phyloP scores from a whole-genome alignment of 2,113 vertebrate genomes.

The Montifringilla adamsi region DNA sequence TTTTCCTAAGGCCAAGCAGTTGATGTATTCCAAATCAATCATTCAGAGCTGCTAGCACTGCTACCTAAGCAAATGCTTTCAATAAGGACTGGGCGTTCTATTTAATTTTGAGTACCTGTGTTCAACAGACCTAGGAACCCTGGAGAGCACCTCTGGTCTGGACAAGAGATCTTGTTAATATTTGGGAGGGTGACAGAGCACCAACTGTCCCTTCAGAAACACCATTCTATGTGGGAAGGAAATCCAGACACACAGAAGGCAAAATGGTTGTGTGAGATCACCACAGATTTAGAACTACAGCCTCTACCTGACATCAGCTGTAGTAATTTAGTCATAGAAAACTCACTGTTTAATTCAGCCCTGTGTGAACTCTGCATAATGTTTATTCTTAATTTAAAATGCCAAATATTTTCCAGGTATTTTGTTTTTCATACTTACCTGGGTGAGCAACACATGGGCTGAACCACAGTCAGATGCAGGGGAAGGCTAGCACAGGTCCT shows the following conservation, averaged over 20 bases:
- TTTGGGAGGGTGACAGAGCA: not conserved
- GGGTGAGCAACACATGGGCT: not conserved
- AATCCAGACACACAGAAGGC: not conserved
- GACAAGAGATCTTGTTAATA: not conserved
- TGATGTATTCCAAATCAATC: not conserved
- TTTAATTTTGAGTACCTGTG: not conserved
- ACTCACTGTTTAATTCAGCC: not conserved
- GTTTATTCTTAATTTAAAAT: not conserved
- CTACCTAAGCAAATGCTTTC: not conserved
- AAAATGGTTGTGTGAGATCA: not conserved
- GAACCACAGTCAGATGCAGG: not conserved
- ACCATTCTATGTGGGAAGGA: not conserved
- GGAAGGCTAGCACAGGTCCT: not conserved
- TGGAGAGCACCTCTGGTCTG: not conserved
- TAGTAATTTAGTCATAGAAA: not conserved
- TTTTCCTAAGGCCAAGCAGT: not conserved
- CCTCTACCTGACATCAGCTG: not conserved
- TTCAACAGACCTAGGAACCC: not conserved
- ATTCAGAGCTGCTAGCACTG: not conserved
- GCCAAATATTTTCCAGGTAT: fast-evolving
- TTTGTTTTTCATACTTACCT: not conserved
- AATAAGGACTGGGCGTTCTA: not conserved
- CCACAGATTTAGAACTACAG: not conserved
- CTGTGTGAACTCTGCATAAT: not conserved
- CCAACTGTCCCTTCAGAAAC: not conserved